Evolutionary conservation across 2,797 vertebrate genomes (phyloP).

Genomic region (Rhinophrynus dorsalis): DNA sequence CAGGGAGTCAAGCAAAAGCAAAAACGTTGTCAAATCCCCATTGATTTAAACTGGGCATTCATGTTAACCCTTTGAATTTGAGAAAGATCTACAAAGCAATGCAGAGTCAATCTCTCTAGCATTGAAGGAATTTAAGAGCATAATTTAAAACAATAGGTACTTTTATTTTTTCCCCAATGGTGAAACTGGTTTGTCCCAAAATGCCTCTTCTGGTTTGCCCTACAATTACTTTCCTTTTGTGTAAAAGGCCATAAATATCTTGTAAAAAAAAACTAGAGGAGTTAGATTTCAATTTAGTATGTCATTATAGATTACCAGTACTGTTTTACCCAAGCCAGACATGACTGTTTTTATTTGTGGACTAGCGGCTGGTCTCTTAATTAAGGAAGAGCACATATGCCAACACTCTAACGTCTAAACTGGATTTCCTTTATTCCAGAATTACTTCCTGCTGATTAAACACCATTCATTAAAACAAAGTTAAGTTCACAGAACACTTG

Average conservation of each 20-base stretch:
- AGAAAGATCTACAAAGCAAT: too few relatives aligned
- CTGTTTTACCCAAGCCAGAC: constrained; percentile 4
- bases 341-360: background rate
- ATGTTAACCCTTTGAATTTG: too few relatives aligned
- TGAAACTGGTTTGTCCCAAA: too few relatives aligned
- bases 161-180: too few relatives aligned
- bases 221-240: too few relatives aligned
- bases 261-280: constrained; percentile 5
- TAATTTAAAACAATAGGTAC: too few relatives aligned
- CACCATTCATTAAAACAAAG: constrained; percentile 21
- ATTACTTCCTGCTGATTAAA: constrained; percentile 36
- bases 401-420: background rate
- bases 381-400: constrained; percentile 13
- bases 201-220: too few relatives aligned
- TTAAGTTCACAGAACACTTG: constrained; percentile 17
- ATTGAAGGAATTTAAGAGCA: too few relatives aligned
- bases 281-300: constrained; percentile 25
- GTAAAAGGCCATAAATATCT: constrained; percentile 9
- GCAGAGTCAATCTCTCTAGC: too few relatives aligned
- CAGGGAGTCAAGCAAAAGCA: too few relatives aligned
- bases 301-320: constrained; percentile 17
- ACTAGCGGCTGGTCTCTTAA: constrained; percentile 9
- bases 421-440: constrained; percentile 29
- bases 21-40: too few relatives aligned
- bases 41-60: too few relatives aligned